Conservation (phyloP, 2,113 vertebrate genomes). For the Microtus oregoni region DNA sequence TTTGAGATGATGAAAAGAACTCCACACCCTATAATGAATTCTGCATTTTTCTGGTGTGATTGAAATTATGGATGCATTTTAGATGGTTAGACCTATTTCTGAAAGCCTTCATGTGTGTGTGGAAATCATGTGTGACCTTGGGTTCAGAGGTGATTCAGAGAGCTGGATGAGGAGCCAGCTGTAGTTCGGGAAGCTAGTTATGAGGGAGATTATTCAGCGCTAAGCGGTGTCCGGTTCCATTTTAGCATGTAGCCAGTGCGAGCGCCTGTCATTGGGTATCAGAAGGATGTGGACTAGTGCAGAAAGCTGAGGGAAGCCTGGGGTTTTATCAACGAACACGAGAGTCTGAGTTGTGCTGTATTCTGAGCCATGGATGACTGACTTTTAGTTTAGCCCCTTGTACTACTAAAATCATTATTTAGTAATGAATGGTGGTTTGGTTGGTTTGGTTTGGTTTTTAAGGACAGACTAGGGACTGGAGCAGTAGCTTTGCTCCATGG, state of each 20-base stretch:
- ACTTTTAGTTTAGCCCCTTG: background rate
- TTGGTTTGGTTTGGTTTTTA: background rate
- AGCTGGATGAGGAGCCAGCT: background rate
- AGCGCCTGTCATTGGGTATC: background rate
- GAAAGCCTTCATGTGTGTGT: background rate
- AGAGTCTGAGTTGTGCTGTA: background rate
- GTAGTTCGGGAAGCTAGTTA: background rate
- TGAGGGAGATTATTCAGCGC: background rate
- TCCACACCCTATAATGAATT: background rate
- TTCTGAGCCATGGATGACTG: background rate
- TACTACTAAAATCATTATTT: background rate
- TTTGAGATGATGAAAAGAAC: background rate
- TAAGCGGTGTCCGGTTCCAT: background rate
- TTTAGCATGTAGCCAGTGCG: background rate
- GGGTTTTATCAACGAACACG: background rate
- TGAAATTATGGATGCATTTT: conserved; percentile 19
- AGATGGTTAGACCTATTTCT: conserved; percentile 4
- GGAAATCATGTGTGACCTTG: background rate
- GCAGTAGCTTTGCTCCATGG: background rate
- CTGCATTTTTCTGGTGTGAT: background rate
- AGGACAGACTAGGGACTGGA: background rate
- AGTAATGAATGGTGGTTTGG: too few relatives aligned
- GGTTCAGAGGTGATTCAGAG: background rate
- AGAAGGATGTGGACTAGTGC: background rate
- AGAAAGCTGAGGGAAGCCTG: background rate